Base-by-base conservation (phyloP, 1,140 invertebrate species). In the Chelonus insularis region DNA sequence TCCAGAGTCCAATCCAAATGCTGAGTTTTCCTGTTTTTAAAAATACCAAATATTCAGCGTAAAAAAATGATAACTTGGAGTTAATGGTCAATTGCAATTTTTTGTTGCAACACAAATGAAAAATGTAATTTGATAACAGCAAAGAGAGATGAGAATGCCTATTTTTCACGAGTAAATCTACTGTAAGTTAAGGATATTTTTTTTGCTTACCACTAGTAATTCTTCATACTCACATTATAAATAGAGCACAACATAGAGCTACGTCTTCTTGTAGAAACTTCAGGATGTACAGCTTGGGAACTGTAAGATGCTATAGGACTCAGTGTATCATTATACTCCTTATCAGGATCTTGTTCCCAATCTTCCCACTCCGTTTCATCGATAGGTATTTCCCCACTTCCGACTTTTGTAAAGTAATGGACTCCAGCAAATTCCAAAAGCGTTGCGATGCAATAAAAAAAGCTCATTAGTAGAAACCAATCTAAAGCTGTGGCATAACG, bases 331-430 rank as follows among this genome's bases (percentile, higher is more conserved):
- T 71, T 69, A 25, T 70, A 75, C 47, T 72, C 70, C 11, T 6
- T 67, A 68, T 54, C 65, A 81, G 62, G 85, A 83, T 16, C 83
- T 80, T 82, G 76, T 5, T 83, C 79, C 48, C 80, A 75, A 36
- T 91, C 89, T 62, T 90, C 88, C 88, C 88, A 91, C 64, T 92
- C 90, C 0, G 91, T 89, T 59, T 93, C 91, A 45, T 91, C 86
- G 2, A 90, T 82, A 0, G 89, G 87, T 34, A 91, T 89, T 75
- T 94, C 91, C 2, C 91, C 91, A 64, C 90, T 92, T 4, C 91
- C 91, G 36, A 93, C 86, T 85, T 96, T 95, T 0, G 93, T 96
- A 70, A 95, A 96, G 76, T 96, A 97, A 81, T 97, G 95, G 0
- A 97, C 95, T 0, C 92, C 92, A 4, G 95, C 95, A 69, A 96